Evolutionary conservation across 2,888 invertebrate genomes (phyloP).

Genomic region (Blastobasis adustella): DNA sequence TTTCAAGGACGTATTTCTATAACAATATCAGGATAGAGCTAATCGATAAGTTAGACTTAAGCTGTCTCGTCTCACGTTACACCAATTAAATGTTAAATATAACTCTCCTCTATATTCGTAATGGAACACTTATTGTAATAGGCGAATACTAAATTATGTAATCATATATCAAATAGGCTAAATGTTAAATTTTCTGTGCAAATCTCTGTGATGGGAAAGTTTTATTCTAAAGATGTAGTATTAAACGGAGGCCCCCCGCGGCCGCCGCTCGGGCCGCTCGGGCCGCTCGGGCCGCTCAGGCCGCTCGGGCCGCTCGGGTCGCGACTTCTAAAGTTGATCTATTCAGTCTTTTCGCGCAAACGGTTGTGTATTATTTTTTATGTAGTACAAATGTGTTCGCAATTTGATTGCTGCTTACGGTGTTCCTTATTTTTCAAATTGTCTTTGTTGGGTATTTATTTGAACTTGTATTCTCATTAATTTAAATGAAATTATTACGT

Average conservation of each 20-base stretch:
- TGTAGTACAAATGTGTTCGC: slow-evolving; percentile 75
- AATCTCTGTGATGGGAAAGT: slow-evolving; percentile 71
- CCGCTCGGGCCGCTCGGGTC: slow-evolving; percentile 10
- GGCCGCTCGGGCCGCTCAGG: neutral
- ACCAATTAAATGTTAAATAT: slow-evolving; percentile 45
- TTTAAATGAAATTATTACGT: slow-evolving; percentile 26
- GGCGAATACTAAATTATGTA: slow-evolving; percentile 60
- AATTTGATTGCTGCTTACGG: slow-evolving; percentile 73
- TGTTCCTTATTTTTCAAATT: slow-evolving; percentile 69
- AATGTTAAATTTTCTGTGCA: slow-evolving; percentile 56
- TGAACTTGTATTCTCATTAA: slow-evolving; percentile 55
- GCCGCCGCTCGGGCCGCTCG: slow-evolving; percentile 29
- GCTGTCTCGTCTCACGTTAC: slow-evolving; percentile 65
- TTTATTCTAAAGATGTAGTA: slow-evolving; percentile 70
- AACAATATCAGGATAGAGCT: slow-evolving; percentile 58
- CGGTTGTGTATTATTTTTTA: slow-evolving; percentile 74
- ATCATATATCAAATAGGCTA: slow-evolving; percentile 69
- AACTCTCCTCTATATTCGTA: slow-evolving; percentile 57
- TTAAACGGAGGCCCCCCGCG: slow-evolving; percentile 55
- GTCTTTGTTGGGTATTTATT: slow-evolving; percentile 63
- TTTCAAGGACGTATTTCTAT: slow-evolving; percentile 62
- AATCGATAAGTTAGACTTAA: slow-evolving; percentile 62
- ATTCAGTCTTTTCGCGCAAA: slow-evolving; percentile 74
- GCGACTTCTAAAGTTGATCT: slow-evolving; percentile 69
- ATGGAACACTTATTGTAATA: slow-evolving; percentile 59